A percentile compares a stretch with the other conserved stretches of the same genome.
Conservation (phyloP, 2,113 vertebrate species). For the Equus przewalskii region DNA sequence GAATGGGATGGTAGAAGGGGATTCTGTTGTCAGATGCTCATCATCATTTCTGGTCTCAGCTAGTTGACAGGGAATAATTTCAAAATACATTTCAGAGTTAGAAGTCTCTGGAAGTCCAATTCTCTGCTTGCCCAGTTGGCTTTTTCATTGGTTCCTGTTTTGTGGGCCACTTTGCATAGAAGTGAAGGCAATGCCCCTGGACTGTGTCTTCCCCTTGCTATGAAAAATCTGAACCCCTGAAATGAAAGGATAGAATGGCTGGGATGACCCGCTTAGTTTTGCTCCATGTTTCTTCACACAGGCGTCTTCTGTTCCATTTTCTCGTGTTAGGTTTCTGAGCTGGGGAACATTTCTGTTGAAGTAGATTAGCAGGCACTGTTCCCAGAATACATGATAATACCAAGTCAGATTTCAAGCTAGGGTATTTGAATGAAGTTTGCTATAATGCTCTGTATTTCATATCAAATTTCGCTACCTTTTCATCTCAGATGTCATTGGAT, state of each 20-base stretch:
- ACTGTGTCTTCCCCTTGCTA: not conserved
- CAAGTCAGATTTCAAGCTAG: not conserved
- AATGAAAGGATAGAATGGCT: not conserved
- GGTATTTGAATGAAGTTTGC: not conserved
- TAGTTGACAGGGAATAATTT: not conserved
- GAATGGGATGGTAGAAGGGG: too few relatives aligned
- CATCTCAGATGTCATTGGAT: conserved; percentile 52
- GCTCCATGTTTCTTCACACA: fast-evolving
- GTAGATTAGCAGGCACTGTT: not conserved
- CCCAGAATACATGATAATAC: not conserved
- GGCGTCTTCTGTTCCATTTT: not conserved
- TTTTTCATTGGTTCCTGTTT: not conserved
- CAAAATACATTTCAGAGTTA: not conserved
- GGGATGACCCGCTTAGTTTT: not conserved
- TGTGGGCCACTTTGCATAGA: too few relatives aligned
- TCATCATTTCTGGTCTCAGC: not conserved
- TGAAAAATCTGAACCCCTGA: not conserved
- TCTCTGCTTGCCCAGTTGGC: not conserved
- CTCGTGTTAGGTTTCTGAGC: not conserved
- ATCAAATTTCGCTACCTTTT: conserved; percentile 55
- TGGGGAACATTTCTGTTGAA: not conserved
- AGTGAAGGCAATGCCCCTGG: fast-evolving
- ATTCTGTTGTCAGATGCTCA: fast-evolving
- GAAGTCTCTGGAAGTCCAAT: not conserved
- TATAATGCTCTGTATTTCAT: not conserved